These are phyloP conservation scores for Drosophila sturtevanti DNA, from an alignment of 1,140 invertebrate species.

Conservation along the genomic window DNA sequence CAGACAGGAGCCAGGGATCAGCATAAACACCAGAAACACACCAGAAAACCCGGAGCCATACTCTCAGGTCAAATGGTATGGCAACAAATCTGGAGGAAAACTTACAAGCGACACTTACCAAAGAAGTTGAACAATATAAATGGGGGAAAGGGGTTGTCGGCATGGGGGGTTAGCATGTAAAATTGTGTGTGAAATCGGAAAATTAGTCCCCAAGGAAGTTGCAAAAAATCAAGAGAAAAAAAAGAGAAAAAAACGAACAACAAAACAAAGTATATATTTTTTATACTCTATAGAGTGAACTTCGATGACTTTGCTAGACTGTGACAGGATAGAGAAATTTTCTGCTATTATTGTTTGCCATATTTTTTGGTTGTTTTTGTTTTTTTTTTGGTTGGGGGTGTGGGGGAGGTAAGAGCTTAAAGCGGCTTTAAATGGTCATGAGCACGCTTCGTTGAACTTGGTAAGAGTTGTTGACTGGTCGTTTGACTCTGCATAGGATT, in stretches of 20 bases:
- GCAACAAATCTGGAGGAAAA: conserved; percentile 50
- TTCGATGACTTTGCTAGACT: conserved; percentile 31
- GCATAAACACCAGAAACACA: too few species aligned
- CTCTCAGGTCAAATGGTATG: conserved; percentile 20
- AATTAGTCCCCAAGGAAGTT: conserved; percentile 53
- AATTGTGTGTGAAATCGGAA: conserved; percentile 55
- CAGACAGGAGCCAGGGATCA: background rate
- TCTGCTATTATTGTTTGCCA: conserved; percentile 19
- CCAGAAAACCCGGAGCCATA: background rate
- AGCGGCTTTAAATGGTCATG: conserved; percentile 53
- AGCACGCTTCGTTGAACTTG: conserved; percentile 27
- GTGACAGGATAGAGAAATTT: background rate
- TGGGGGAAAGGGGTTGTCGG: too few species aligned
- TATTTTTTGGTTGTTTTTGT: conserved; percentile 35
- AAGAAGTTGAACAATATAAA: conserved; percentile 8
- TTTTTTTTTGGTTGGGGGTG: background rate
- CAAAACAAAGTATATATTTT: conserved; percentile 32
- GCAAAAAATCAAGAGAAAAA: conserved; percentile 7
- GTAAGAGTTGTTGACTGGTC: conserved; percentile 23
- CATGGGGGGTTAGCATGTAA: background rate
- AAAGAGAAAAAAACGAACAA: background rate
- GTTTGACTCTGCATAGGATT: conserved; percentile 7
- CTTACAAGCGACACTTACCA: conserved; percentile 52
- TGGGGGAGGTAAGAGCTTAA: conserved; percentile 49
- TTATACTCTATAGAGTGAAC: background rate